Conservation (phyloP, 2,797 vertebrate genomes). For the Silurus aristotelis region DNA sequence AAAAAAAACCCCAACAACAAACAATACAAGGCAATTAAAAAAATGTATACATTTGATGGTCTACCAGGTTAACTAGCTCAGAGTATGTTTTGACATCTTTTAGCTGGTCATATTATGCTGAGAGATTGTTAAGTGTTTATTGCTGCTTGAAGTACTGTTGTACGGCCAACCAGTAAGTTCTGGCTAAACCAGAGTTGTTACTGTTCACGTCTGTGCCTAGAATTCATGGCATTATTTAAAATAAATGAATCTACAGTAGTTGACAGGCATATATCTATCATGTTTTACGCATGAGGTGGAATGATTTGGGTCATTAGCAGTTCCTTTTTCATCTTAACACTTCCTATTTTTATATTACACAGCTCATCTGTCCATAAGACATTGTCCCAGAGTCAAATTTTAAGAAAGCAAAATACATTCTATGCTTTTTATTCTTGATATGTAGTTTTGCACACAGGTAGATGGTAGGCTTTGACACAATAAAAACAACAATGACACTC, state of each 20-base stretch:
- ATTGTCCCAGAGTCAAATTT: neutral
- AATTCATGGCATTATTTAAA: neutral
- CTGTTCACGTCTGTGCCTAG: neutral
- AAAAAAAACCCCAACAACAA: neutral
- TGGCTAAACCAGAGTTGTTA: neutral
- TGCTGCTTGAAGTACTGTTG: neutral
- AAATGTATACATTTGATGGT: neutral
- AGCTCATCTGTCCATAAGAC: neutral
- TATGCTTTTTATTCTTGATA: no score
- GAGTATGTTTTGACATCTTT: neutral
- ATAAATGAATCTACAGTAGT: neutral
- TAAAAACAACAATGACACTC: neutral
- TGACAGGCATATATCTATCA: neutral
- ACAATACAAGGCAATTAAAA: neutral
- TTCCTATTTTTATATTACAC: neutral
- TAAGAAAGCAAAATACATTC: no score
- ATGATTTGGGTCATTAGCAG: slow-evolving; percentile 8
- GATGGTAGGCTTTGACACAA: no score
- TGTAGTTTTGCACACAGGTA: no score
- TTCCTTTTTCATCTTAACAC: slow-evolving; percentile 1
- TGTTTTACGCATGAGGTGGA: neutral
- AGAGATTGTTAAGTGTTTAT: neutral
- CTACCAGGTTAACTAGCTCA: neutral
- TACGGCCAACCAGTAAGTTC: neutral
- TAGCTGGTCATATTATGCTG: neutral